Evolutionary conservation across 2,888 invertebrate genomes (phyloP).

Genomic region (Spodoptera exigua): DNA sequence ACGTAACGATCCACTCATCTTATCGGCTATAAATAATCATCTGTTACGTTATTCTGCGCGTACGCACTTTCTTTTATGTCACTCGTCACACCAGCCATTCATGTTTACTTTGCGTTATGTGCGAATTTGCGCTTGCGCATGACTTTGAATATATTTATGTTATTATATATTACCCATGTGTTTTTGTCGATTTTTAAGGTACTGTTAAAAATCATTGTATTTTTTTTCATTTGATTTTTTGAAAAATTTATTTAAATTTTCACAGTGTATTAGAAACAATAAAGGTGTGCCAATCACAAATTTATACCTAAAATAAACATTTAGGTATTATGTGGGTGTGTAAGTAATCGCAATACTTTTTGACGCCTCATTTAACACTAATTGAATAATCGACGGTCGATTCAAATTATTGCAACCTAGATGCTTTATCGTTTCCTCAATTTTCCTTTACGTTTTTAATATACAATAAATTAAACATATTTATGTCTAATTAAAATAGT

Average conservation of each 20-base stretch:
- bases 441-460: slow-evolving; percentile 22
- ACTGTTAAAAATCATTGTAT: too few species aligned
- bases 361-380: slow-evolving; percentile 33
- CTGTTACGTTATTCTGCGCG: slow-evolving; percentile 43
- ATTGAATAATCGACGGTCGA: slow-evolving; percentile 25
- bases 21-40: slow-evolving; percentile 49
- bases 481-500: too few species aligned
- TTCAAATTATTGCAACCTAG: slow-evolving; percentile 31
- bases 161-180: too few species aligned
- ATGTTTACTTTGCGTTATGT: slow-evolving; percentile 10
- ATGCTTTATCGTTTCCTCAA: slow-evolving; percentile 29
- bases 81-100: slow-evolving; percentile 24
- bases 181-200: too few species aligned
- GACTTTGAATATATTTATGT: slow-evolving; percentile 12
- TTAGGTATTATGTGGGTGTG: background rate
- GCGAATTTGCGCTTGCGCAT: background rate
- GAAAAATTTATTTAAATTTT: too few species aligned
- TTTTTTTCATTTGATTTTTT: too few species aligned
- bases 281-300: too few species aligned
- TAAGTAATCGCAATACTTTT: slow-evolving; percentile 15
- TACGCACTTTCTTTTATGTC: slow-evolving; percentile 53
- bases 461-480: background rate
- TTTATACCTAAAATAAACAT: too few species aligned
- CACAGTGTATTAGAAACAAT: too few species aligned
- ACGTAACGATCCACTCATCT: slow-evolving; percentile 52